These are phyloP conservation scores for Lithophane socia DNA, from an alignment of 2,888 invertebrate species.

Conservation along the genomic window DNA sequence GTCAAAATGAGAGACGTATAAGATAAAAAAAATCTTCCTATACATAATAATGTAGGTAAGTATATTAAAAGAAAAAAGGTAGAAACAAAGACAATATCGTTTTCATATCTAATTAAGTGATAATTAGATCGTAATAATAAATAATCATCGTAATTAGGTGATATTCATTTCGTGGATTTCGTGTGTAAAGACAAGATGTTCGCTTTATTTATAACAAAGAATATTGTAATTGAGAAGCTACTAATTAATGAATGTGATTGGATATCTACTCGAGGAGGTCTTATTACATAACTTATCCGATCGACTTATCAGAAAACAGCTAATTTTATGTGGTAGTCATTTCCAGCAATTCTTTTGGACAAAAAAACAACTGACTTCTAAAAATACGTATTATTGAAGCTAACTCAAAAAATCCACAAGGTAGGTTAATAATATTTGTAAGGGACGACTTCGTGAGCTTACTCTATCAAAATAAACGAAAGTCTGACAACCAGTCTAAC, in stretches of 20 bases:
- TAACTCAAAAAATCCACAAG: too few relatives aligned
- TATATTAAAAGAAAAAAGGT: not conserved
- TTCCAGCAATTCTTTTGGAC: not conserved
- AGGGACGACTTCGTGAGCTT: not conserved
- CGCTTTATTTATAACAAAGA: not conserved
- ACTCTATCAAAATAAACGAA: not conserved
- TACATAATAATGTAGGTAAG: not conserved
- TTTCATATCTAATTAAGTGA: constrained; percentile 20
- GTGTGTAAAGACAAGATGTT: constrained; percentile 4
- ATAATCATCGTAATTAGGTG: constrained; percentile 20
- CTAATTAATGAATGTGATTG: not conserved
- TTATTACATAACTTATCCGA: not conserved
- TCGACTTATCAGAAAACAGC: not conserved
- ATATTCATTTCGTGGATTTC: constrained; percentile 7
- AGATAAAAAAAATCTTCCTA: not conserved
- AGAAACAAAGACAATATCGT: not conserved
- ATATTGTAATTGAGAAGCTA: not conserved
- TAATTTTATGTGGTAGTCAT: not conserved
- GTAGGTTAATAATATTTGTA: not conserved
- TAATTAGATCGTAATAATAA: constrained; percentile 25
- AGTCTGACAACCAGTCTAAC: too few relatives aligned
- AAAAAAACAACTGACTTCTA: too few relatives aligned
- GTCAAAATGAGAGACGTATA: not conserved
- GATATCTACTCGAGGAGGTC: not conserved
- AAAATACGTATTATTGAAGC: too few relatives aligned